Evolutionary conservation across 2,888 invertebrate species (phyloP).

Genomic region (Parochlus steinenii): DNA sequence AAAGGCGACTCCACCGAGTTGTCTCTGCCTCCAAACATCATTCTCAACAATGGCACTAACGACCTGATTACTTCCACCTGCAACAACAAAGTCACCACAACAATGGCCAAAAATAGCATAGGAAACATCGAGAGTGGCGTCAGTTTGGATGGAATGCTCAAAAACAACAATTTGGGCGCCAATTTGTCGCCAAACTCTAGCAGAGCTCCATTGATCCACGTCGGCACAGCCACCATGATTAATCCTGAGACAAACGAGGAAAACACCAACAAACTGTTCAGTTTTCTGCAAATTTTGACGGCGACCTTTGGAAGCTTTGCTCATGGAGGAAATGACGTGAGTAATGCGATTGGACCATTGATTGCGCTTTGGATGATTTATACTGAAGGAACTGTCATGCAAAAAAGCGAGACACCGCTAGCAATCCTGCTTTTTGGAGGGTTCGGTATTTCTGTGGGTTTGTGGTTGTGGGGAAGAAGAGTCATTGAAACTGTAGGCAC

Average conservation of each 20-base stretch:
- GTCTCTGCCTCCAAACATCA: slow-evolving; percentile 10
- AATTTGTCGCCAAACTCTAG: slow-evolving; percentile 48
- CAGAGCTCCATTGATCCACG: slow-evolving; percentile 73
- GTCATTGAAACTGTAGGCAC: slow-evolving; percentile 87
- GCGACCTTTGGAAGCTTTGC: slow-evolving; percentile 91
- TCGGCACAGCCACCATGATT: slow-evolving; percentile 70
- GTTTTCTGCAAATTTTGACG: slow-evolving; percentile 79
- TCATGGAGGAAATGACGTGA: slow-evolving; percentile 90
- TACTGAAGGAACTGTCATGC: slow-evolving; percentile 54
- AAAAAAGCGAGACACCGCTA: slow-evolving; percentile 65
- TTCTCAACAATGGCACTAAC: slow-evolving; percentile 7
- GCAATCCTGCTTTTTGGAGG: slow-evolving; percentile 80
- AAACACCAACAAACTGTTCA: slow-evolving; percentile 35
- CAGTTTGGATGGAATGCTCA: slow-evolving; percentile 30
- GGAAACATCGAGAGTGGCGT: slow-evolving; percentile 27
- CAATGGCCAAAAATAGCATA: slow-evolving; percentile 13
- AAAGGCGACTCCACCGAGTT: slow-evolving; percentile 9
- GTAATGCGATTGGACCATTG: slow-evolving; percentile 87
- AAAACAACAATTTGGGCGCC: slow-evolving; percentile 23
- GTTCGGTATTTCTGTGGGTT: slow-evolving; percentile 72
- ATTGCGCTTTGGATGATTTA: slow-evolving; percentile 79
- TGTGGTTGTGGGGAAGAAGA: slow-evolving; percentile 81
- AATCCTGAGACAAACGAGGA: slow-evolving; percentile 20
- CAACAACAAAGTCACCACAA: slow-evolving; percentile 4
- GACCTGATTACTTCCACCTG: slow-evolving; percentile 11